Percentiles rank a stretch among this genome's conserved stretches.
These are phyloP conservation scores for Guaruba guarouba DNA, from an alignment of 2,113 vertebrate genomes.

Conservation along the genomic window DNA sequence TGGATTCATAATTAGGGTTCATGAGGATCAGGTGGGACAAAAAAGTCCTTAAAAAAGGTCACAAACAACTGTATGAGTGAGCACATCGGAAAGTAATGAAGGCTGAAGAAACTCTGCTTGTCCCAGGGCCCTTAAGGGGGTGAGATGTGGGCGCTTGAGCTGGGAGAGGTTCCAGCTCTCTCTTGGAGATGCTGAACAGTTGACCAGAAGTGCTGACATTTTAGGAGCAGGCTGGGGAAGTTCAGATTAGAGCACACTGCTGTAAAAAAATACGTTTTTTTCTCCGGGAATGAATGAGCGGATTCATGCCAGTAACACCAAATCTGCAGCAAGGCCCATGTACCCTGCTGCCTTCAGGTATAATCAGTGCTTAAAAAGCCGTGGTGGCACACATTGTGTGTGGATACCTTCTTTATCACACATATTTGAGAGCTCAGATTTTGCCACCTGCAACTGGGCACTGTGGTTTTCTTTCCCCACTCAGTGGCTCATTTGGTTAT, in stretches of 20 bases:
- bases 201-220: background rate
- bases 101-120: background rate
- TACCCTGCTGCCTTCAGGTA: background rate
- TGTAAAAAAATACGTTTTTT: background rate
- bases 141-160: background rate
- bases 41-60: background rate
- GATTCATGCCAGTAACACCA: background rate
- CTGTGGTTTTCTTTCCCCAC: background rate
- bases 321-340: background rate
- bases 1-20: conserved; percentile 44
- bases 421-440: background rate
- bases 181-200: background rate
- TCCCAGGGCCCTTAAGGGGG: background rate
- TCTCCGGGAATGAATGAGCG: background rate
- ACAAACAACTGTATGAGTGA: background rate
- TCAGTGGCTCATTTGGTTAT: background rate
- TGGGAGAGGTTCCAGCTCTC: background rate
- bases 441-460: background rate
- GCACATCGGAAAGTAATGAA: background rate
- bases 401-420: background rate
- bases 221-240: background rate
- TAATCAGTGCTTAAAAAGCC: background rate
- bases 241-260: background rate
- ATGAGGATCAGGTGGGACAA: background rate
- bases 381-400: background rate